These are phyloP conservation scores for Exephanes ischioxanthus DNA, from an alignment of 2,888 invertebrate species.

Conservation along the genomic window DNA sequence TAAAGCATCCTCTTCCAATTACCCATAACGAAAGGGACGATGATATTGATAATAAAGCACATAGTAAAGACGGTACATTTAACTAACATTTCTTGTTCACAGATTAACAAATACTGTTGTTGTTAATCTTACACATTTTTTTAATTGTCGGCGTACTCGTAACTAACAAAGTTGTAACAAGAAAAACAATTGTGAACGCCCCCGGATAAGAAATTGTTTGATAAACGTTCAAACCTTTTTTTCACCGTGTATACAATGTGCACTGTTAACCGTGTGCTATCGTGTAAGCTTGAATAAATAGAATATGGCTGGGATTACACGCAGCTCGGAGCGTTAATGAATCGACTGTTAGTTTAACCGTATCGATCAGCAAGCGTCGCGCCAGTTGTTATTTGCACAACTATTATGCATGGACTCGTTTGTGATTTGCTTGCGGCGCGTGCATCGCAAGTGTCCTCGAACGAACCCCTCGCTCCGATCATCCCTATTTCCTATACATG, in stretches of 20 bases:
- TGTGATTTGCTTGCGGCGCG: neutral
- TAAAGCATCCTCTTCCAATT: neutral
- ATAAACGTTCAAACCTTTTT: too few relatives aligned
- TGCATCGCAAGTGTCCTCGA: neutral
- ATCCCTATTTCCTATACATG: neutral
- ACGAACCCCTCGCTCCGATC: neutral
- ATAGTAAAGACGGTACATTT: neutral
- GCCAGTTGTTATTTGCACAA: slow-evolving; percentile 1
- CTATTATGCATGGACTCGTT: neutral
- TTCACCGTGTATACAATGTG: neutral
- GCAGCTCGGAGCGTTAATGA: neutral
- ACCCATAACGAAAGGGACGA: neutral
- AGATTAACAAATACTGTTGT: neutral
- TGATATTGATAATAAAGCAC: neutral
- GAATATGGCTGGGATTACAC: neutral
- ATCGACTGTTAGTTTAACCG: neutral
- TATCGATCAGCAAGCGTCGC: slow-evolving; percentile 1
- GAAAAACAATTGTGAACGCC: too few relatives aligned
- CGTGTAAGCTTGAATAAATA: neutral
- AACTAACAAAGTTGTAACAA: too few relatives aligned
- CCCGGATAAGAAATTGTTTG: too few relatives aligned
- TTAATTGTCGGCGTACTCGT: too few relatives aligned
- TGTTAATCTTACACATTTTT: too few relatives aligned
- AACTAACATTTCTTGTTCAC: neutral
- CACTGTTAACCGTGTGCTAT: neutral